A percentile compares a stretch with the other conserved stretches of the same genome.
These are phyloP conservation scores for Mycetomoellerius zeteki DNA, from an alignment of 1,140 invertebrate genomes.

Conservation along the genomic window DNA sequence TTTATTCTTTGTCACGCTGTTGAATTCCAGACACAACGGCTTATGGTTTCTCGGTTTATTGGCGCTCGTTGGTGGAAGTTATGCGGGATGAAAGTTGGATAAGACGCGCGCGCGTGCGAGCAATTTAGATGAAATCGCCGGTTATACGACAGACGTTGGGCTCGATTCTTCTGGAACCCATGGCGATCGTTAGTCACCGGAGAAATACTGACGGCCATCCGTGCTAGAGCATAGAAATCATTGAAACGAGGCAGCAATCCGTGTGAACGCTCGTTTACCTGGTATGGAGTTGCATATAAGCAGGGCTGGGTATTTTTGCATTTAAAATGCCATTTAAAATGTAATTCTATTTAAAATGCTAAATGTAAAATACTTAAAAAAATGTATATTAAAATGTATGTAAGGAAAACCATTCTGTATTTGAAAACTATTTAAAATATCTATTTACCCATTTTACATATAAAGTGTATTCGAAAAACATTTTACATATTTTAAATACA, in stretches of 20 bases:
- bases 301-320: no score
- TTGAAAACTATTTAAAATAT: no score
- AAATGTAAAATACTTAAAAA: no score
- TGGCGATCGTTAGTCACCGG: constrained; percentile 18
- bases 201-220: constrained; percentile 5
- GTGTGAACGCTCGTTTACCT: constrained; percentile 14
- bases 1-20: background rate
- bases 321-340: no score
- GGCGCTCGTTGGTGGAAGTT: background rate
- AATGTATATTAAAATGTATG: no score
- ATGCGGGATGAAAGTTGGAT: constrained; percentile 42
- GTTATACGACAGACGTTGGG: background rate
- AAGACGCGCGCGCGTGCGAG: constrained; percentile 31
- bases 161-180: constrained; percentile 7
- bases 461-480: no score
- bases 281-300: background rate
- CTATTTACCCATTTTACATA: no score
- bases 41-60: background rate
- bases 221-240: constrained; percentile 11
- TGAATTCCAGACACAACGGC: background rate
- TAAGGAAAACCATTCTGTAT: no score
- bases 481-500: no score
- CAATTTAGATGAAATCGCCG: constrained; percentile 56
- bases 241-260: constrained; percentile 22
- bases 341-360: no score